Evolutionary conservation across 2,888 invertebrate species (phyloP), one percentile per base, ranked within the genome.

Genomic region (Vanessa cardui): DNA sequence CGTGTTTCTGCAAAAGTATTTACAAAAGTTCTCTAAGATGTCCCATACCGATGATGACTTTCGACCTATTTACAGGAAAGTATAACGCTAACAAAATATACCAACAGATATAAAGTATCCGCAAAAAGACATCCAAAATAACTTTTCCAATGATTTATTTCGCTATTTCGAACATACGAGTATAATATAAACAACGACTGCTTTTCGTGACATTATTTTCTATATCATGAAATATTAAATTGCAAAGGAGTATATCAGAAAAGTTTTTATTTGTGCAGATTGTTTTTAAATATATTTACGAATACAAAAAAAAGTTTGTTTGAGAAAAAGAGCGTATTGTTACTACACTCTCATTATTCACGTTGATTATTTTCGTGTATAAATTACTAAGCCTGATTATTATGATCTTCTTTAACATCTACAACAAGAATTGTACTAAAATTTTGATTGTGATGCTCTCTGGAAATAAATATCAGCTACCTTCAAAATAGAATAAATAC

Each of bases 1-100:
- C 60, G 68, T 66, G 64, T 70, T 65, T 54, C 52, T 60, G n/a
- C 54, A 45, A 50, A 59, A 64, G 72, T 72, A 73, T 66, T 59
- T 60, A 59, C 65, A 45, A 52, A 26, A 64, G 49, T 64, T 59
- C 50, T 45, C 45, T 20, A 59, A 65, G 52, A 65, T 46, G 65
- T 60, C 60, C 26, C 52, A 52, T 46, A 58, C 52, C 20, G 49
- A 39, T 44, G 49, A 39, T 44, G 45, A 31, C 52, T 49, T 46
- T 31, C n/a, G 59, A 65, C 52, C 45, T 16, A 59, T 65, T 60
- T 46, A 20, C 45, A 39, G 33, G 31, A 20, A 52, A 59, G 54
- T 58, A 46, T 52, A 52, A 31, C 31, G 12, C 59, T 59, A 65
- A 59, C 65, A 52, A 65, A 54, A 60, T 65, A 59, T 33, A 65